A percentile compares a stretch with the other conserved stretches of the same genome.
phyloP scores from a whole-genome alignment of 2,797 vertebrate species.

The Enteromius unitaeniatus region DNA sequence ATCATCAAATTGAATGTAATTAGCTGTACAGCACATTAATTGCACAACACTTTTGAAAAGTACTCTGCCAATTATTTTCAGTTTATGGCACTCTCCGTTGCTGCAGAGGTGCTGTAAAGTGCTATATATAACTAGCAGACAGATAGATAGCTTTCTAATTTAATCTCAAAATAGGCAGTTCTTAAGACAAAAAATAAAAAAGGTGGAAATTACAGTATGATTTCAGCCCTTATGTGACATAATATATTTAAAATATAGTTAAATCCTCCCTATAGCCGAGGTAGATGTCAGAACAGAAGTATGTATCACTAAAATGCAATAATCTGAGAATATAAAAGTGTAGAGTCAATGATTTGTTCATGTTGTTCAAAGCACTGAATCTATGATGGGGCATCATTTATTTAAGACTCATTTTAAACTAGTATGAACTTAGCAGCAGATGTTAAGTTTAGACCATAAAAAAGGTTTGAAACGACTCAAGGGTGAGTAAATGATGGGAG shows the following conservation, averaged over 20 bases:
- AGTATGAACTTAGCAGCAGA: not conserved
- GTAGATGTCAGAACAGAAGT: not conserved
- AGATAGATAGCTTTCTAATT: not conserved
- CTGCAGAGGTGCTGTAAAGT: not conserved
- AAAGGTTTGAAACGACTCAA: not conserved
- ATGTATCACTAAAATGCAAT: not conserved
- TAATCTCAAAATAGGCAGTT: not conserved
- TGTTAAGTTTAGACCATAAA: not conserved
- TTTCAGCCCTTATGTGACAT: not conserved
- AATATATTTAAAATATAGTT: not conserved
- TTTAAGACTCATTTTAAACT: not conserved
- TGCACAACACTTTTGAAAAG: conserved; percentile 26
- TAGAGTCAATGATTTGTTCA: not conserved
- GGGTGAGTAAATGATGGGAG: conserved; percentile 15
- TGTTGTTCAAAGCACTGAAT: not conserved
- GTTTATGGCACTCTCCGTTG: not conserved
- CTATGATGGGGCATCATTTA: not conserved
- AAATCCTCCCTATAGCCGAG: not conserved
- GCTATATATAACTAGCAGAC: not conserved
- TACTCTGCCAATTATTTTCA: conserved; percentile 1
- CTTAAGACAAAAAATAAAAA: not conserved
- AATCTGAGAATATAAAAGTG: not conserved
- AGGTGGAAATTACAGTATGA: not conserved
- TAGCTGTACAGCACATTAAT: conserved; percentile 48
- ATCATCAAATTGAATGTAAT: conserved; percentile 46